Evolutionary conservation across 2,888 invertebrate species (phyloP).

Genomic region (Habrosyne pyritoides): DNA sequence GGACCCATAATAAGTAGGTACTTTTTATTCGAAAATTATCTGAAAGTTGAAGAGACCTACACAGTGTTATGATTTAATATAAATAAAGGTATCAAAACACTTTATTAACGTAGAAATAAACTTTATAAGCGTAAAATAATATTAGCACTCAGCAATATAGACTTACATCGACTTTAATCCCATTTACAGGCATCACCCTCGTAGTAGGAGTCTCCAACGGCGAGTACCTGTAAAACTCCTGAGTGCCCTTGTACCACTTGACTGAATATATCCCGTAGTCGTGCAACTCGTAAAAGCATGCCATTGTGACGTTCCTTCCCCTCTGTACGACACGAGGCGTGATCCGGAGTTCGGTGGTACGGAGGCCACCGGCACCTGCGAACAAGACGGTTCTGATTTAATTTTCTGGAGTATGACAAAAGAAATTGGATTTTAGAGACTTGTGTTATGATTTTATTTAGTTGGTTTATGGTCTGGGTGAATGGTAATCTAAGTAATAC

Average conservation of each 20-base stretch:
- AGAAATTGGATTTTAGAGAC: not conserved
- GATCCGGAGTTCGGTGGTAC: conserved; percentile 88
- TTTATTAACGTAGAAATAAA: not conserved
- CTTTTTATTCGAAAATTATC: no score
- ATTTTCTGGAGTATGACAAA: conserved; percentile 3
- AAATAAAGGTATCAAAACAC: not conserved
- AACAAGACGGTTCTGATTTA: conserved; percentile 2
- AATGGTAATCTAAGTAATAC: not conserved
- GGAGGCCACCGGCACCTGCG: conserved; percentile 86
- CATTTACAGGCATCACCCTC: conserved; percentile 88
- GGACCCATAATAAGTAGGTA: no score
- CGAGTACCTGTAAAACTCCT: conserved; percentile 93
- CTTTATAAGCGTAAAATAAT: not conserved
- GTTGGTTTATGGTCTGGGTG: not conserved
- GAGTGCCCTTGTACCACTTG: conserved; percentile 92
- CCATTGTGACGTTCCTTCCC: conserved; percentile 87
- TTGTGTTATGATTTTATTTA: not conserved
- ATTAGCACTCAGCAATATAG: conserved; percentile 17
- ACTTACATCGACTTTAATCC: conserved; percentile 93
- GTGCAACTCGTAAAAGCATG: conserved; percentile 90
- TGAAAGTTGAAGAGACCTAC: no score
- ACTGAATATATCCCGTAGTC: conserved; percentile 91
- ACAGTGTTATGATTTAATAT: no score
- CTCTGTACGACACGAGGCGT: conserved; percentile 88
- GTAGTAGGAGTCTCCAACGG: conserved; percentile 89